These are phyloP conservation scores for Peromyscus maniculatus DNA, from an alignment of 2,113 vertebrate genomes.

Conservation along the genomic window DNA sequence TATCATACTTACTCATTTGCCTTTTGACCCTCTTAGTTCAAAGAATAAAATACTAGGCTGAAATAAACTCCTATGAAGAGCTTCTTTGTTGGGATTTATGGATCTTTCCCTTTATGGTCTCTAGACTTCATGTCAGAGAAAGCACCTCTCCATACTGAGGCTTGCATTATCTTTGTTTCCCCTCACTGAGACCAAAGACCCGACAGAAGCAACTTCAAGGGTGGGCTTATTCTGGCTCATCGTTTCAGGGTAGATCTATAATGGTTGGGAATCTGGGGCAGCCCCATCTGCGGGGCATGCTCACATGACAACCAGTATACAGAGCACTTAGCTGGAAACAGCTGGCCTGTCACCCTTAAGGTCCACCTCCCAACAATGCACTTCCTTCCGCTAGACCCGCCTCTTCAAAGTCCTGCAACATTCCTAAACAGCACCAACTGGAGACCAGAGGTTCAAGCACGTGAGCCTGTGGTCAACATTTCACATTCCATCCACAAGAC, in stretches of 20 bases:
- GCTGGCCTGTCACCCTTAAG: background rate
- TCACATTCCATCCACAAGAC: background rate
- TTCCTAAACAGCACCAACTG: too few relatives aligned
- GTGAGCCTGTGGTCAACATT: background rate
- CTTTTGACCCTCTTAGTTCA: background rate
- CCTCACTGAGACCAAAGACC: background rate
- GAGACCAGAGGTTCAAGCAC: background rate
- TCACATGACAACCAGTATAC: background rate
- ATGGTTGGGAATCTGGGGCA: background rate
- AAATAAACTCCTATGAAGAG: background rate
- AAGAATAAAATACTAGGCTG: background rate
- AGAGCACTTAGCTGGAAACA: background rate
- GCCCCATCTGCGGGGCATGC: background rate
- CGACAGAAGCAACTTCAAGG: background rate
- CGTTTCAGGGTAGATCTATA: background rate
- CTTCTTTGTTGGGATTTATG: background rate
- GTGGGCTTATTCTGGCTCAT: background rate
- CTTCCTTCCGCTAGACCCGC: too few relatives aligned
- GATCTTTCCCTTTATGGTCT: background rate
- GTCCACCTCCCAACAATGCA: background rate
- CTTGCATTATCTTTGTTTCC: background rate
- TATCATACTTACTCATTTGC: slow-evolving; percentile 5
- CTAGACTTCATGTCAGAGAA: background rate
- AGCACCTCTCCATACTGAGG: background rate
- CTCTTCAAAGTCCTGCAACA: background rate